Evolutionary conservation across 2,113 vertebrate genomes (phyloP).

Genomic region (Anoura caudifer): DNA sequence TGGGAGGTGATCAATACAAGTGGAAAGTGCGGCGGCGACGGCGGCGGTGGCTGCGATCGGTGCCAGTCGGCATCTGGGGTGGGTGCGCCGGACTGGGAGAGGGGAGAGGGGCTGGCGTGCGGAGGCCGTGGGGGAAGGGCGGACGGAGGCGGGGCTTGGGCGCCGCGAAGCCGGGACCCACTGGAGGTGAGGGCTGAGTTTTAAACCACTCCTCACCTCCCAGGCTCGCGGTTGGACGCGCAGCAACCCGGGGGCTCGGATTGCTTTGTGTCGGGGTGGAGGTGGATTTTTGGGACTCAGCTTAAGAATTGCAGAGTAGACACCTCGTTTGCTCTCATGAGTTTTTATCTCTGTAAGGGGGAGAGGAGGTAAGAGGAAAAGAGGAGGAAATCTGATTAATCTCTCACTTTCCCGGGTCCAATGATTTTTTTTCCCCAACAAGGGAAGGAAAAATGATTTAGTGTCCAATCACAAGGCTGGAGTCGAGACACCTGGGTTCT

Average conservation of each 20-base stretch:
- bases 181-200: constrained; percentile 66
- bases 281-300: background rate
- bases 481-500: constrained; percentile 43
- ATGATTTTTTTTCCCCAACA: background rate
- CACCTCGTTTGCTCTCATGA: constrained; percentile 36
- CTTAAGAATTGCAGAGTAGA: background rate
- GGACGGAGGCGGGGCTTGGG: constrained; percentile 71
- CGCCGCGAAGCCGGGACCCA: constrained; percentile 53
- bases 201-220: constrained; percentile 45
- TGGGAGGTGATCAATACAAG: constrained; percentile 70
- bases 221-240: background rate
- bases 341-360: constrained; percentile 52
- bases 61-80: constrained; percentile 70
- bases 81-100: constrained; percentile 39
- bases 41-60: constrained; percentile 55
- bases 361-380: constrained; percentile 16
- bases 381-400: constrained; percentile 57
- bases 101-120: constrained; percentile 59
- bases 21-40: constrained; percentile 64
- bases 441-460: constrained; percentile 31
- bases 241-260: background rate
- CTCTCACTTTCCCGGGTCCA: constrained; percentile 19
- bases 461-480: constrained; percentile 11
- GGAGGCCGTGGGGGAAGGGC: constrained; percentile 65
- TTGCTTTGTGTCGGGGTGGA: constrained; percentile 56